These are phyloP conservation scores for Microctonus brassicae DNA, from an alignment of 2,888 invertebrate genomes.

Conservation along the genomic window DNA sequence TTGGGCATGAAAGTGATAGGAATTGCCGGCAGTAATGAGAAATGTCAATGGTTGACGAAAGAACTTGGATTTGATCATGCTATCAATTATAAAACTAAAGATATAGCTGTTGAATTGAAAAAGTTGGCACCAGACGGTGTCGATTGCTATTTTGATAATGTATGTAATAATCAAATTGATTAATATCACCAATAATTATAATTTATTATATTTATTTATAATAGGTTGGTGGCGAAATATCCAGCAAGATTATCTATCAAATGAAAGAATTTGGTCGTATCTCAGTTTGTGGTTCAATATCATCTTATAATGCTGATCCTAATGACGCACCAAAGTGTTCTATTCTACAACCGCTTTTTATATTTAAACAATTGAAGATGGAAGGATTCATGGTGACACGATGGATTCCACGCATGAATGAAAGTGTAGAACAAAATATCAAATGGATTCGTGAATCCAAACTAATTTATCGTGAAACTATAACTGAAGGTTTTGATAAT, in stretches of 20 bases:
- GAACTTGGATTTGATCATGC: slow-evolving; percentile 78
- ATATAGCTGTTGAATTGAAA: slow-evolving; percentile 73
- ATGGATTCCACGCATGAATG: slow-evolving; percentile 75
- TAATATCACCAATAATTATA: background rate
- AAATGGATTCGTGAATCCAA: slow-evolving; percentile 79
- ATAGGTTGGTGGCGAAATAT: slow-evolving; percentile 79
- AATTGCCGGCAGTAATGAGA: slow-evolving; percentile 79
- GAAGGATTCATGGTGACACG: slow-evolving; percentile 75
- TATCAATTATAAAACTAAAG: slow-evolving; percentile 79
- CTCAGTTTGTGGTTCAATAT: slow-evolving; percentile 78
- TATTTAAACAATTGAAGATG: slow-evolving; percentile 74
- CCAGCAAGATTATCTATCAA: slow-evolving; percentile 73
- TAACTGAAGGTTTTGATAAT: slow-evolving; percentile 81
- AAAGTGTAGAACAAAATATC: slow-evolving; percentile 77
- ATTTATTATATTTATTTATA: slow-evolving; percentile 26
- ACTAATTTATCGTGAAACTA: slow-evolving; percentile 78
- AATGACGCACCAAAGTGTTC: slow-evolving; percentile 71
- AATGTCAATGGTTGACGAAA: slow-evolving; percentile 77
- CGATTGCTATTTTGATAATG: slow-evolving; percentile 85
- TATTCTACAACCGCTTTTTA: slow-evolving; percentile 72
- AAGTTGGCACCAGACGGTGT: slow-evolving; percentile 79
- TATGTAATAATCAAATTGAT: slow-evolving; percentile 64
- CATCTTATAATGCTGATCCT: slow-evolving; percentile 74
- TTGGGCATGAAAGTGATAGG: slow-evolving; percentile 79
- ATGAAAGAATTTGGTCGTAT: slow-evolving; percentile 77